Evolutionary conservation across 2,113 vertebrate species (phyloP).

Genomic region (Phalacrocorax aristotelis): DNA sequence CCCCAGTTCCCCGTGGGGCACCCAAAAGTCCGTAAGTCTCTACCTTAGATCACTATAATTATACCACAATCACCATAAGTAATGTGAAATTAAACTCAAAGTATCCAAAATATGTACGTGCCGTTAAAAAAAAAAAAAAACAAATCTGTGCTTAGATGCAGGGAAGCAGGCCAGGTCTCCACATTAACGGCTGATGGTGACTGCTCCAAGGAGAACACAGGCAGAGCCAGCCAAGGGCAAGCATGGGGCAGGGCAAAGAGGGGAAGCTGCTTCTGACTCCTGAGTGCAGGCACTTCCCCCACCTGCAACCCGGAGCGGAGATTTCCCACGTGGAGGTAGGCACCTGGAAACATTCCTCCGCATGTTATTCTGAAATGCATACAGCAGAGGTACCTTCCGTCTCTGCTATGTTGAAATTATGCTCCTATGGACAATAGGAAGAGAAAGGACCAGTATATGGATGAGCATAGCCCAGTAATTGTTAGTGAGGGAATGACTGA

Average conservation of each 20-base stretch:
- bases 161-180: not conserved
- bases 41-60: accelerated
- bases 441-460: accelerated
- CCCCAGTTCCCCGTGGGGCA: not conserved
- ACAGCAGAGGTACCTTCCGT: not conserved
- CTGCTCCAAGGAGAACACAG: not conserved
- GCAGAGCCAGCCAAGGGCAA: not conserved
- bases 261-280: accelerated
- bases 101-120: not conserved
- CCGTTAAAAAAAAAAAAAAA: not conserved
- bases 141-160: not conserved
- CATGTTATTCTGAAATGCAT: not conserved
- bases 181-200: accelerated
- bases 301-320: not conserved
- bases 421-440: not conserved
- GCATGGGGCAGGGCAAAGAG: not conserved
- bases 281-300: accelerated
- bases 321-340: not conserved
- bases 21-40: not conserved
- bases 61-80: not conserved
- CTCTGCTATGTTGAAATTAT: not conserved
- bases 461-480: not conserved
- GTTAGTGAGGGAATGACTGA: not conserved
- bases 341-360: not conserved
- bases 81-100: not conserved